These are phyloP conservation scores for Malacoctenus gilli DNA, from an alignment of 2,797 vertebrate species.

Conservation along the genomic window DNA sequence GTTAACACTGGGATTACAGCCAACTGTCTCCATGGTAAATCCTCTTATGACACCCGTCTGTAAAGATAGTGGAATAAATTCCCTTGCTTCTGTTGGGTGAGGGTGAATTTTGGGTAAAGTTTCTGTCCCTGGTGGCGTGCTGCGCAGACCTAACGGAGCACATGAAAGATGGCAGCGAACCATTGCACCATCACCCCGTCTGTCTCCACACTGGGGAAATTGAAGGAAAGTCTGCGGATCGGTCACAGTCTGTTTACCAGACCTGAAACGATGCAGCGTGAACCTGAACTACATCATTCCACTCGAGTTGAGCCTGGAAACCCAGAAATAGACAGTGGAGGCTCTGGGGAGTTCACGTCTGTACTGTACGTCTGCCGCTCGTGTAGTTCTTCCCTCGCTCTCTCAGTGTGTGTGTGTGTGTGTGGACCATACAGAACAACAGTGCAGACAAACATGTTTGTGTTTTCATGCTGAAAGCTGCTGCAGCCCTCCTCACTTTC, in stretches of 20 bases:
- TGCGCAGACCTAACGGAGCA: too few species aligned
- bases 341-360: conserved; percentile 17
- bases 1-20: conserved; percentile 35
- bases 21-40: conserved; percentile 26
- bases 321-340: conserved; percentile 9
- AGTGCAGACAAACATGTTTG: conserved; percentile 22
- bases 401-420: too few species aligned
- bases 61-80: neutral
- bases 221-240: conserved; percentile 2
- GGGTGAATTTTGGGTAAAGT: neutral
- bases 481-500: neutral
- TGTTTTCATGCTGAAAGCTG: conserved; percentile 22
- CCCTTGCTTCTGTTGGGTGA: neutral
- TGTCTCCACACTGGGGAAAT: conserved; percentile 10
- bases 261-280: too few species aligned
- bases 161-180: conserved; percentile 11
- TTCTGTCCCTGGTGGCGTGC: too few species aligned
- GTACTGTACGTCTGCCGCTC: neutral
- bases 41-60: conserved; percentile 18
- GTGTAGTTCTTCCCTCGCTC: too few species aligned
- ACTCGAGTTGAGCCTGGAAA: conserved; percentile 24
- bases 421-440: too few species aligned
- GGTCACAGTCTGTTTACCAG: conserved; percentile 28
- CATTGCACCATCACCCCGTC: conserved; percentile 2
- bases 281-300: conserved; percentile 25